phyloP scores from a whole-genome alignment of 2,888 invertebrate genomes.

The Stenurella melanura region DNA sequence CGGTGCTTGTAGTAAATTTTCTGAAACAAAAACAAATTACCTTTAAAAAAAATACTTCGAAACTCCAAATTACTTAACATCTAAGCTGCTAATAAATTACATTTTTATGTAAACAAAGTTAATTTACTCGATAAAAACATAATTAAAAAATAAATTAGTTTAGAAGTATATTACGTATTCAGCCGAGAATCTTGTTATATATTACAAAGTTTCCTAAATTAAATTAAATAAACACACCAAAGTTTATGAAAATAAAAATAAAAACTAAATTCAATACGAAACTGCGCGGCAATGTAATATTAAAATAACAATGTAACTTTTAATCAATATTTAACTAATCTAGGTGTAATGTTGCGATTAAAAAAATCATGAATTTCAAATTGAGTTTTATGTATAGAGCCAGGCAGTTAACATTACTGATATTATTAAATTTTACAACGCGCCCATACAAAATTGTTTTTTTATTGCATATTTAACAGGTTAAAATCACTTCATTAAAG shows the following conservation, averaged over 20 bases:
- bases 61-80: constrained; percentile 19
- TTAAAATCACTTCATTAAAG: constrained; percentile 29
- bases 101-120: constrained; percentile 23
- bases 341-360: not conserved
- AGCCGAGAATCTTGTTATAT: constrained; percentile 7
- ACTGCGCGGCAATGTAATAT: not conserved
- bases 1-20: constrained; percentile 84
- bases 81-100: constrained; percentile 24
- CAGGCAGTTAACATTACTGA: constrained; percentile 12
- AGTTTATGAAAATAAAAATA: not conserved
- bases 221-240: not conserved
- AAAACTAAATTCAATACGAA: not conserved
- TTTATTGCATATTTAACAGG: constrained; percentile 23
- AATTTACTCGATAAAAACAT: constrained; percentile 16
- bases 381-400: not conserved
- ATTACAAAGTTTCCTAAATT: constrained; percentile 24
- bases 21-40: constrained; percentile 71
- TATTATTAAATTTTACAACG: constrained; percentile 21
- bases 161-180: constrained; percentile 14
- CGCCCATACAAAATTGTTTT: not conserved
- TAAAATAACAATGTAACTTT: constrained; percentile 2
- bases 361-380: constrained; percentile 23
- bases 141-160: constrained; percentile 33
- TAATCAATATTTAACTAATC: not conserved
- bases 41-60: constrained; percentile 28